Evolutionary conservation across 2,113 vertebrate genomes (phyloP).

Genomic region (Cepphus grylle): DNA sequence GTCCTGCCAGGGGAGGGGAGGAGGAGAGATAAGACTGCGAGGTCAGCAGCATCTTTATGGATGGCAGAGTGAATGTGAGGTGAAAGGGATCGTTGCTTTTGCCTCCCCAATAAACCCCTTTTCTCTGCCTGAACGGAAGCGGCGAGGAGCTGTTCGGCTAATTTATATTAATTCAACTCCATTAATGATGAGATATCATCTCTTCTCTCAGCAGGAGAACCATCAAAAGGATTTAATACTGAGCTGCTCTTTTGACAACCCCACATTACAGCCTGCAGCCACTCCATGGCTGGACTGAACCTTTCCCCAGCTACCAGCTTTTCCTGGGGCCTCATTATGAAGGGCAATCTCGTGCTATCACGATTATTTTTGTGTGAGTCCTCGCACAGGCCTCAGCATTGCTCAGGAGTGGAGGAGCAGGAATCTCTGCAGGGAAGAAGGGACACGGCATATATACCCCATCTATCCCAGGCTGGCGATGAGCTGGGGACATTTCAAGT

Average conservation of each 20-base stretch:
- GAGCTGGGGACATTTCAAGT: neutral
- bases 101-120: conserved; percentile 64
- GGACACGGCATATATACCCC: rapidly evolving
- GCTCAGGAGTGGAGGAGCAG: neutral
- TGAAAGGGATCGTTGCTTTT: conserved; percentile 59
- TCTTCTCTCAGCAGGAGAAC: conserved; percentile 57
- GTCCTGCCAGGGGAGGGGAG: neutral
- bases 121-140: conserved; percentile 68
- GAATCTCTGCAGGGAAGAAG: neutral
- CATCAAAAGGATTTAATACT: conserved; percentile 70
- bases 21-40: conserved; percentile 44
- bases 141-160: conserved; percentile 46
- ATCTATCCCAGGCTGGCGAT: neutral
- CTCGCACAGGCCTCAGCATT: neutral
- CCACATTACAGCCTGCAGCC: neutral
- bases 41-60: conserved; percentile 72
- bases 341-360: neutral
- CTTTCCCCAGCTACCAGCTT: neutral
- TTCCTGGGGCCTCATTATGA: neutral
- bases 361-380: neutral
- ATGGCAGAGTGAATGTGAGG: conserved; percentile 58
- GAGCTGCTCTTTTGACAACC: conserved; percentile 5
- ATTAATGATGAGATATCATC: conserved; percentile 79
- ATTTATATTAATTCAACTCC: conserved; percentile 83
- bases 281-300: neutral